Base-by-base conservation (phyloP, 1,140 invertebrate genomes). In the Aphelinus atriplicis region DNA sequence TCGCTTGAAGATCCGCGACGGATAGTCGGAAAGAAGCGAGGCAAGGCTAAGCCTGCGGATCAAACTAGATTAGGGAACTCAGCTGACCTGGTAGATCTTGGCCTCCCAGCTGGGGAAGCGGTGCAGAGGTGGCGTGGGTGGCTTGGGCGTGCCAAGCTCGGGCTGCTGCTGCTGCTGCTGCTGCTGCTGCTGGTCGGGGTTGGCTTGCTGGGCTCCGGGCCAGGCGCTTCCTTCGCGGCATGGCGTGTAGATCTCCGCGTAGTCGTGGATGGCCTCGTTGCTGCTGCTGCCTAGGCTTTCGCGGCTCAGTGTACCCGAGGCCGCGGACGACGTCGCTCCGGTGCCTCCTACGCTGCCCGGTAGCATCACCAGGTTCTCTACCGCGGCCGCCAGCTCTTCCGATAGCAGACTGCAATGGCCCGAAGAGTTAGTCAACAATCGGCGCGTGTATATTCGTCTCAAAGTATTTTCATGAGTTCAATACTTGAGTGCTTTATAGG, bases 161-260 rank as follows among this genome's bases (percentile, higher is more conserved):
- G 46, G 26, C 1, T 50, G 51, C 7, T 65, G 60, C n/a, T 58
- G 50, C 9, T 45, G 61, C 45, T 74, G 72, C 10, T 74, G 72
- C 3, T 56, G 58, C 26, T 57, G 55, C 6, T 70, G 10, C 79
- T 80, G 45, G 75, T 80, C 5, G 3, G 61, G 75, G n/a, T 80
- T 79, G 46, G 73, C 80, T 71, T 84, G 78, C 63, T 81, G 10
- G 85, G 89, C 61, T 87, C 82, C 73, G 87, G 89, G 71, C 87
- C 83, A 75, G 78, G 84, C 83, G 63, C 84, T 86, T 0, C 81
- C 85, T 87, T 96, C 95, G 82, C 94, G 92, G 79, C 94, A 95
- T 0, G 95, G 95, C n/a, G 95, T 97, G 81, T 97, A 97, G 75
- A 97, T 97, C 86, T 97, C 95, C 5, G 95, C 95, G 84, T 97